Evolutionary conservation across 2,797 vertebrate genomes (phyloP).

Genomic region (Lagodon rhomboides): DNA sequence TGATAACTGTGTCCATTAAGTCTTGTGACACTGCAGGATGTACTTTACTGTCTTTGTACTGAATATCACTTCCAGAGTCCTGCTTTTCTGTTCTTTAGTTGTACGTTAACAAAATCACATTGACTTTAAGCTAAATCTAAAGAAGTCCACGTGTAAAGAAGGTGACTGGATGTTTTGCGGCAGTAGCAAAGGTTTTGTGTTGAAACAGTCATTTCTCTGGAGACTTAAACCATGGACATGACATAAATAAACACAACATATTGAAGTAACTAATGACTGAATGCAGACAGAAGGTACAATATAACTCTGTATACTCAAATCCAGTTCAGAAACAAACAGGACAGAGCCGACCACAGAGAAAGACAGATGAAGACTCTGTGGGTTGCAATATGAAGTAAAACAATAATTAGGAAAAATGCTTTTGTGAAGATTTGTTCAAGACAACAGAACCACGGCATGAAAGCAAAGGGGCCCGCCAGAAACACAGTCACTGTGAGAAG

Average conservation of each 20-base stretch:
- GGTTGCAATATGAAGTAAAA: neutral
- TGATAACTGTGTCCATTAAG: neutral
- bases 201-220: neutral
- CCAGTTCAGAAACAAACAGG: constrained; percentile 3
- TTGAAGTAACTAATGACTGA: constrained; percentile 7
- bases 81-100: neutral
- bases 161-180: neutral
- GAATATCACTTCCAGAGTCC: neutral
- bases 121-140: neutral
- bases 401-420: neutral
- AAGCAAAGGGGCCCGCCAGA: neutral
- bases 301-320: neutral
- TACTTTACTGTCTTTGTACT: neutral
- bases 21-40: neutral
- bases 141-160: neutral
- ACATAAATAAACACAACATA: constrained; percentile 5
- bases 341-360: neutral
- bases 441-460: neutral
- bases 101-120: neutral
- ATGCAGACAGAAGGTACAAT: constrained; percentile 5
- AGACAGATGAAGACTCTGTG: neutral
- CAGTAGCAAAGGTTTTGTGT: neutral
- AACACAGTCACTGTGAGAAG: neutral
- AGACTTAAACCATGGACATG: neutral
- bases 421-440: constrained; percentile 1